Base-by-base conservation (phyloP, 1,140 invertebrate genomes). In the Eueides isabella region DNA sequence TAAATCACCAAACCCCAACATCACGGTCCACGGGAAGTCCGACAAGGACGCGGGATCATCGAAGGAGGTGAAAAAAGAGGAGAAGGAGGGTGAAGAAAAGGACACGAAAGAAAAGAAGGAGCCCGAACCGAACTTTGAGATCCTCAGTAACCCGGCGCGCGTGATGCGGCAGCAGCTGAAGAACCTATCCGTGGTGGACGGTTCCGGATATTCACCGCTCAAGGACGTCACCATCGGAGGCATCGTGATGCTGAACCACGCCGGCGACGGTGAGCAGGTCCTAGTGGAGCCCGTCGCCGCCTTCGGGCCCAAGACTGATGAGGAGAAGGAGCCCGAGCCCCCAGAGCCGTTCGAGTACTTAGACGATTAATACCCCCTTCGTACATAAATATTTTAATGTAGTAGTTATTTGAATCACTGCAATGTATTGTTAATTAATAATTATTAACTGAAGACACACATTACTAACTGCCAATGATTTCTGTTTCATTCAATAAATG, bases 301-400 rank as follows among this genome's bases (percentile, higher is more conserved):
- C 31, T 98, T 97, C 82, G 98, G 98, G 4, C 98, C 98, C 0
- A 98, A 98, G 92, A 96, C 97, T 9, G 97, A 98, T 75, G 98
- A 99, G 79, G 98, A 99, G 84, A 98, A 98, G 83, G 98, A 99
- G 93, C 98, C 98, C 2, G 98, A 99, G 87, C 97, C 98, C 48
- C 98, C 98, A 82, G 98, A 99, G 94, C 98, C 98, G 79, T 99
- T 99, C 92, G 98, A 99, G 94, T 99, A 98, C 90, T 96, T 95
- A 77, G 98, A 98, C 87, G 97, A 98, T 92, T 97, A 83, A 89
- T 86, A 80, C 75, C 80, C 72, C 75, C 69, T 80, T 61, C 86
- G 84, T 66, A 68, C 12, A 29, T 30, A 73, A 31, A 9, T 71
- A 65, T 77, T 79, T 74, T 75, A 65, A 75, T 67, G 48, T 67